These are phyloP conservation scores for Alfaro cultratus DNA, from an alignment of 2,797 vertebrate genomes.

Conservation along the genomic window DNA sequence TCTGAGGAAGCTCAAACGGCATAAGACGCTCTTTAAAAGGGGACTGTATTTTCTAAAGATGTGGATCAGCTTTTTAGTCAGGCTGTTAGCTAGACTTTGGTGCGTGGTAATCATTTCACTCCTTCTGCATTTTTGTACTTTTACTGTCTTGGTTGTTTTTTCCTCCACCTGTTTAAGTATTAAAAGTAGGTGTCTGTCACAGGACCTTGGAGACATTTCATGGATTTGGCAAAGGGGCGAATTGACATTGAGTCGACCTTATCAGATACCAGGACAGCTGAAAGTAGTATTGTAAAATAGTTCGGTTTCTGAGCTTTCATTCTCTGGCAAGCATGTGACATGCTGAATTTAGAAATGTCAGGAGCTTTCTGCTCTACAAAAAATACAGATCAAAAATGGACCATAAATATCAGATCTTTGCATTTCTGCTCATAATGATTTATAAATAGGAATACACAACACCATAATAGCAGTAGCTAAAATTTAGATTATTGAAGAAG, in stretches of 20 bases:
- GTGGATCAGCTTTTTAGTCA: not conserved
- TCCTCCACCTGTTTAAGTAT: not conserved
- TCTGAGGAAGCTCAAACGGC: not conserved
- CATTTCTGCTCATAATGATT: not conserved
- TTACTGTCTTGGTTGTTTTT: not conserved
- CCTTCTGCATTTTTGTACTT: not conserved
- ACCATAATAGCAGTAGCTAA: not conserved
- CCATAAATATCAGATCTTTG: not conserved
- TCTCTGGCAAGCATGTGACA: not conserved
- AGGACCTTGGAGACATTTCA: not conserved
- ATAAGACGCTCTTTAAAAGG: not conserved
- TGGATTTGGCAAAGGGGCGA: not conserved
- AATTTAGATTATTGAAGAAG: not conserved
- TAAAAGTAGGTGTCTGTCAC: not conserved
- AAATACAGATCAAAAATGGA: not conserved
- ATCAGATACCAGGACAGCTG: not conserved
- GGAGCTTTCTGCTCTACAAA: not conserved
- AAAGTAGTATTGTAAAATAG: not conserved
- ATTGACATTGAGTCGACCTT: not conserved
- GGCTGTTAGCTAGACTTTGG: not conserved
- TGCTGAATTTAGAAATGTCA: not conserved
- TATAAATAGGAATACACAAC: not conserved
- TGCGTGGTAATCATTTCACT: not conserved
- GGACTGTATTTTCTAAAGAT: not conserved
- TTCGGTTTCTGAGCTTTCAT: not conserved